phyloP scores from a whole-genome alignment of 2,888 invertebrate genomes.

The Drosophila paramelanica region DNA sequence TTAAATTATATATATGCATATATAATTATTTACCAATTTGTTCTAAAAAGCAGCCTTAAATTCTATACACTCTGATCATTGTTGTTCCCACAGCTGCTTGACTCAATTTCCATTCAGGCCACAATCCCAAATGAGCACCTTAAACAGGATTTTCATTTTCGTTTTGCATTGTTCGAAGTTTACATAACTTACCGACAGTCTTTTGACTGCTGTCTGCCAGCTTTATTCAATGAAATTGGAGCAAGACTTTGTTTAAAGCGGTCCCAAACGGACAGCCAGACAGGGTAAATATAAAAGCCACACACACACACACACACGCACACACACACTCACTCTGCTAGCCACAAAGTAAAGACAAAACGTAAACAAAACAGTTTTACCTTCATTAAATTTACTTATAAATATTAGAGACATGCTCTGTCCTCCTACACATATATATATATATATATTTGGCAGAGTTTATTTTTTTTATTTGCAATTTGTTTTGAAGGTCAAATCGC shows the following conservation, averaged over 20 bases:
- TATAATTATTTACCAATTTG: too few relatives aligned
- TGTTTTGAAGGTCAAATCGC: constrained; percentile 69
- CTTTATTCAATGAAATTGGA: constrained; percentile 44
- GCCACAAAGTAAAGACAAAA: constrained; percentile 56
- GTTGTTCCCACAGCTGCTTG: constrained; percentile 2
- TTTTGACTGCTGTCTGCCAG: constrained; percentile 40
- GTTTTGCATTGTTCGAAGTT: constrained; percentile 46
- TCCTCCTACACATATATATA: neutral
- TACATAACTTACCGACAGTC: constrained; percentile 44
- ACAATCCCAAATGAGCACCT: constrained; percentile 6
- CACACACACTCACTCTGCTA: constrained; percentile 11
- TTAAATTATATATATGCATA: too few relatives aligned
- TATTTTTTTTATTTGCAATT: constrained; percentile 39
- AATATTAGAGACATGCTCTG: constrained; percentile 57
- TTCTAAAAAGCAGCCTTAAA: neutral
- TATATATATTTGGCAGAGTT: constrained; percentile 7
- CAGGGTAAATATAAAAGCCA: constrained; percentile 35
- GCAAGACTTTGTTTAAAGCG: constrained; percentile 51
- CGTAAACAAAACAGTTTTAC: constrained; percentile 67
- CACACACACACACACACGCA: constrained; percentile 4
- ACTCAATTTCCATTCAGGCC: constrained; percentile 13
- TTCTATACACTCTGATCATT: constrained; percentile 26
- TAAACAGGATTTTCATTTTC: constrained; percentile 22
- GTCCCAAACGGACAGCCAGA: constrained; percentile 21
- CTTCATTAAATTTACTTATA: constrained; percentile 75